Evolutionary conservation across 2,888 invertebrate genomes (phyloP).

Genomic region (Drosophila austrosaltans): DNA sequence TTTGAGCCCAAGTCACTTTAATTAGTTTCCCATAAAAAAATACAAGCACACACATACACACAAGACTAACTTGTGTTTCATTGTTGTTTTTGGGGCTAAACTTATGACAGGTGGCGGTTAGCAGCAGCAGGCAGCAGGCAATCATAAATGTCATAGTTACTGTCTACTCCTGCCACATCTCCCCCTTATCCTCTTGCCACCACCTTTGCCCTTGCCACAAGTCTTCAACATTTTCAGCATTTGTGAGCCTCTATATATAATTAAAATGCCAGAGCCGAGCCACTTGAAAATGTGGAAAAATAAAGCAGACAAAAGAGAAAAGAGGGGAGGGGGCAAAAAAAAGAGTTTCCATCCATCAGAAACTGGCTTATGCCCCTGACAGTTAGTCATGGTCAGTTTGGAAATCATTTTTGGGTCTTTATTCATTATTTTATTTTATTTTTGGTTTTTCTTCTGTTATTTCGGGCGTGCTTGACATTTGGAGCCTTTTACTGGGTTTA

Average conservation of each 20-base stretch:
- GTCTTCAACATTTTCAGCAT: conserved; percentile 36
- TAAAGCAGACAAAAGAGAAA: conserved; percentile 12
- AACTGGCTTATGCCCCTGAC: conserved; percentile 11
- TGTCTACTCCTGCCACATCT: conserved; percentile 8
- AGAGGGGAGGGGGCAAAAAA: neutral
- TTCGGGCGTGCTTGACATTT: conserved; percentile 4
- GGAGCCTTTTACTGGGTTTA: neutral
- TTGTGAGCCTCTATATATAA: conserved; percentile 34
- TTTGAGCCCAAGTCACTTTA: conserved; percentile 44
- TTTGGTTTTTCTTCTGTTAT: neutral
- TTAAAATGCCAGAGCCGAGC: conserved; percentile 40
- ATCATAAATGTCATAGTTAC: conserved; percentile 44
- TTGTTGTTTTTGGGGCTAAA: conserved; percentile 30
- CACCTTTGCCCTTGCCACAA: neutral
- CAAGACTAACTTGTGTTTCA: conserved; percentile 14
- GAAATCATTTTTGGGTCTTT: conserved; percentile 10
- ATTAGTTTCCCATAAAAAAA: conserved; percentile 37
- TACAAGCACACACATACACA: neutral
- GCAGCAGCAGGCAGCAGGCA: conserved; percentile 27
- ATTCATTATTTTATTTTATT: neutral
- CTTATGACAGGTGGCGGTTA: conserved; percentile 32
- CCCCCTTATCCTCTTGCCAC: neutral
- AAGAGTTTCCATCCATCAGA: conserved; percentile 16
- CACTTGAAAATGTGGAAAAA: conserved; percentile 10
- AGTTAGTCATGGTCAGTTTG: conserved; percentile 12